phyloP scores from a whole-genome alignment of 2,888 invertebrate genomes.

The Caenorhabditis sp. region DNA sequence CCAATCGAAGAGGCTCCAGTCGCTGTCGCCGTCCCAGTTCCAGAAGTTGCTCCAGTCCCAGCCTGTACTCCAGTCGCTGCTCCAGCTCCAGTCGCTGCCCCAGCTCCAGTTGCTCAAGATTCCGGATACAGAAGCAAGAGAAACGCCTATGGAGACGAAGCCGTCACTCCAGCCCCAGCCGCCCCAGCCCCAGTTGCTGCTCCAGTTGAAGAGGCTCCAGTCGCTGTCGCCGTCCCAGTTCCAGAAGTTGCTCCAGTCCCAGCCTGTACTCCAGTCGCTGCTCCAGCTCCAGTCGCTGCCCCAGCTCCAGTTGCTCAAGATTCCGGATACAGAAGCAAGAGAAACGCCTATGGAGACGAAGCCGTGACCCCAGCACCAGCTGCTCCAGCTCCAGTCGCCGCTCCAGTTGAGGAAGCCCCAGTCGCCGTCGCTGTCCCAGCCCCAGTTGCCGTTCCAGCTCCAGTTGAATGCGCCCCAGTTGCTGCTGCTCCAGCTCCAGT shows the following conservation, averaged over 20 bases:
- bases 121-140: constrained; percentile 19
- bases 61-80: constrained; percentile 20
- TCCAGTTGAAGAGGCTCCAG: constrained; percentile 17
- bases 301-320: constrained; percentile 31
- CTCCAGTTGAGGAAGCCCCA: constrained; percentile 19
- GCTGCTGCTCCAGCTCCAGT: constrained; percentile 14
- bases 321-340: constrained; percentile 40
- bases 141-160: constrained; percentile 46
- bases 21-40: constrained; percentile 24
- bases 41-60: constrained; percentile 21
- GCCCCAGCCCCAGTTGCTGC: constrained; percentile 21
- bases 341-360: constrained; percentile 55
- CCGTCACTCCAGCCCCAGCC: constrained; percentile 24
- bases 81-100: constrained; percentile 21
- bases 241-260: constrained; percentile 29
- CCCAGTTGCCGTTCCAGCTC: constrained; percentile 20
- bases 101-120: constrained; percentile 14
- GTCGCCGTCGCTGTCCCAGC: constrained; percentile 6
- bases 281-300: constrained; percentile 29
- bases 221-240: constrained; percentile 28
- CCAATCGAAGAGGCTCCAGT: constrained; percentile 27
- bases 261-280: too few species aligned
- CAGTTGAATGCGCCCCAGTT: background rate
- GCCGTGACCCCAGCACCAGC: constrained; percentile 44
- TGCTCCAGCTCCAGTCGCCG: constrained; percentile 29